Evolutionary conservation across 2,888 invertebrate species (phyloP).

Genomic region (Athetis lepigone): DNA sequence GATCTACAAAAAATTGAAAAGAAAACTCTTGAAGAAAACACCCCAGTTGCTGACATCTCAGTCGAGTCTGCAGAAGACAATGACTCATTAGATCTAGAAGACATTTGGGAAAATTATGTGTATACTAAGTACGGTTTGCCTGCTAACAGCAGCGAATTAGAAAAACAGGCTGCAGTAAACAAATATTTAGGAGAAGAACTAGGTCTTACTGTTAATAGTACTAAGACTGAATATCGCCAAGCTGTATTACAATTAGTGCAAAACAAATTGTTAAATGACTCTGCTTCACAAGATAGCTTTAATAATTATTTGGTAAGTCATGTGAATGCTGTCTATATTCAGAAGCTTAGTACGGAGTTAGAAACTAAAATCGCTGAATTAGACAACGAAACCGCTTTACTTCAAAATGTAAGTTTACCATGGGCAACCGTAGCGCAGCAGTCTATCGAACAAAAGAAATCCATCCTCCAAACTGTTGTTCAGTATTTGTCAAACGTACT

Average conservation of each 20-base stretch:
- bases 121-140: slow-evolving; percentile 81
- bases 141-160: slow-evolving; percentile 73
- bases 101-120: slow-evolving; percentile 82
- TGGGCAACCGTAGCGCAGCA: slow-evolving; percentile 76
- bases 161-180: slow-evolving; percentile 76
- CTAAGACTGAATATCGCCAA: slow-evolving; percentile 80
- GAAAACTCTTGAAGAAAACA: slow-evolving; percentile 66
- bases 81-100: slow-evolving; percentile 80
- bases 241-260: slow-evolving; percentile 80
- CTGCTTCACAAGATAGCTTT: slow-evolving; percentile 70
- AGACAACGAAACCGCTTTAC: slow-evolving; percentile 78
- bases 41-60: slow-evolving; percentile 61
- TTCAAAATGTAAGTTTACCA: slow-evolving; percentile 76
- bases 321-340: slow-evolving; percentile 76
- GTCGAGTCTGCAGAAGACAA: slow-evolving; percentile 71
- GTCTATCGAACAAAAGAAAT: slow-evolving; percentile 77
- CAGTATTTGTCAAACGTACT: slow-evolving; percentile 78
- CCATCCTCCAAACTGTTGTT: slow-evolving; percentile 76
- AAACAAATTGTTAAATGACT: slow-evolving; percentile 73
- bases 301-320: slow-evolving; percentile 76
- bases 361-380: slow-evolving; percentile 80
- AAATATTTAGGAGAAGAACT: slow-evolving; percentile 80
- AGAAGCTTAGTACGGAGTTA: slow-evolving; percentile 75
- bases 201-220: slow-evolving; percentile 78
- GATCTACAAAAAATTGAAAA: slow-evolving; percentile 70